phyloP scores from a whole-genome alignment of 2,797 vertebrate genomes.

The Macrochelys suwanniensis region DNA sequence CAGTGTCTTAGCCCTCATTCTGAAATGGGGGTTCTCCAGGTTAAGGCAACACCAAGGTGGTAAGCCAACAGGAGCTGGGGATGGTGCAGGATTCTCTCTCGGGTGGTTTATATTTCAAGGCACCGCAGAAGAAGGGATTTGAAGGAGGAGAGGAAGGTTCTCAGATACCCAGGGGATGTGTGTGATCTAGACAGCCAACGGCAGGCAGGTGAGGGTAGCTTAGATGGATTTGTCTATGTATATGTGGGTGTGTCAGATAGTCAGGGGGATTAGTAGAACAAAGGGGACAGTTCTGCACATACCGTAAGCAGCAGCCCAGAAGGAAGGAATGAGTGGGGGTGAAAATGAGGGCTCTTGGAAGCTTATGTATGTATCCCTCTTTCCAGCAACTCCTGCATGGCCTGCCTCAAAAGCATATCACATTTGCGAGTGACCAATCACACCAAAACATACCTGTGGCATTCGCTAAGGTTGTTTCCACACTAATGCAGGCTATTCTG shows the following conservation, averaged over 20 bases:
- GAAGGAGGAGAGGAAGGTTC: conserved; percentile 1
- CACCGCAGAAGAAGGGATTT: background rate
- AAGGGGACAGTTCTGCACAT: background rate
- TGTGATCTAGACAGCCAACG: conserved; percentile 40
- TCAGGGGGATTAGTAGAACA: accelerated
- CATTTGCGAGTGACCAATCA: conserved; percentile 34
- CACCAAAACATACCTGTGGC: conserved; percentile 20
- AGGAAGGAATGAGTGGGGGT: background rate
- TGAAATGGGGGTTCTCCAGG: background rate
- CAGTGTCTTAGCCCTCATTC: conserved; percentile 3
- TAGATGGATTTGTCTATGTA: background rate
- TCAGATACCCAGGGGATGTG: background rate
- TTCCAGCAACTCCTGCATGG: conserved; percentile 69
- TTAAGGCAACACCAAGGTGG: background rate
- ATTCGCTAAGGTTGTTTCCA: conserved; percentile 62
- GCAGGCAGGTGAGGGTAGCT: background rate
- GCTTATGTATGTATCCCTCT: conserved; percentile 25
- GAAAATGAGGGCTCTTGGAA: conserved; percentile 6
- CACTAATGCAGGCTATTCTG: conserved; percentile 67
- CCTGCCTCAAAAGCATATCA: conserved; percentile 60
- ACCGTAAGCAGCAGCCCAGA: background rate
- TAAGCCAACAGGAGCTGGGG: background rate
- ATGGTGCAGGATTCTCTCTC: background rate
- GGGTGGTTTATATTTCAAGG: background rate
- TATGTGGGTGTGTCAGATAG: background rate